A percentile compares a stretch with the other conserved stretches of the same genome.
Evolutionary conservation across 2,797 vertebrate genomes (phyloP).

Genomic region (Bovichtus variegatus): DNA sequence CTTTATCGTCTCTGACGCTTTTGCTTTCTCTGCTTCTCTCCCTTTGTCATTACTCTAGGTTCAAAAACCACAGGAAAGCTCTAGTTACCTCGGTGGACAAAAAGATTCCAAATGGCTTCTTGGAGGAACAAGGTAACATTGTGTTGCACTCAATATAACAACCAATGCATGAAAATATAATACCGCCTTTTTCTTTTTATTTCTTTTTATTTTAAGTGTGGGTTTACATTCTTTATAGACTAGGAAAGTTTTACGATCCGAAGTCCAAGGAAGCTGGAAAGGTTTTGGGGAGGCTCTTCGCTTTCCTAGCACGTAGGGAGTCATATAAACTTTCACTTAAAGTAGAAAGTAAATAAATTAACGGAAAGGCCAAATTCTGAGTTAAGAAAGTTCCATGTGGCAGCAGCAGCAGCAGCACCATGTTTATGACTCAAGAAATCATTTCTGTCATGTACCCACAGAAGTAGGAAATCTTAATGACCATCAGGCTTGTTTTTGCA

Average conservation of each 20-base stretch:
- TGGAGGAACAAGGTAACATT: constrained; percentile 95
- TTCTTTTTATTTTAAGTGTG: constrained; percentile 67
- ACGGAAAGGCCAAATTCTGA: constrained; percentile 71
- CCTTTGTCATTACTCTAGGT: constrained; percentile 81
- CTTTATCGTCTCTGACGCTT: constrained; percentile 25
- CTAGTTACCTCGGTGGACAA: constrained; percentile 93
- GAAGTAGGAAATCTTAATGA: constrained; percentile 81
- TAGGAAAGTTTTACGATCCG: constrained; percentile 58
- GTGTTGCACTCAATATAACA: constrained; percentile 57
- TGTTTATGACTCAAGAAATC: constrained; percentile 82
- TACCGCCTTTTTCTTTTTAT: constrained; percentile 60
- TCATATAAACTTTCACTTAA: constrained; percentile 73
- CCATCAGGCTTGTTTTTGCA: constrained; percentile 80
- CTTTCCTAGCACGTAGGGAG: constrained; percentile 71
- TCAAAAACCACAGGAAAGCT: constrained; percentile 94
- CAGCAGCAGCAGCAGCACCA: constrained; percentile 46
- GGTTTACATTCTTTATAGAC: constrained; percentile 66
- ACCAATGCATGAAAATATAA: constrained; percentile 65
- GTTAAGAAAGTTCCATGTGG: constrained; percentile 63
- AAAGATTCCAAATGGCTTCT: constrained; percentile 96
- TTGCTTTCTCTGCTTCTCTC: constrained; percentile 20
- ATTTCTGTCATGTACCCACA: constrained; percentile 74
- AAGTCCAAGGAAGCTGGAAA: constrained; percentile 52
- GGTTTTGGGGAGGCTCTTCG: constrained; percentile 46
- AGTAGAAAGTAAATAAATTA: constrained; percentile 73